Evolutionary conservation across 2,797 vertebrate species (phyloP).

Genomic region (Sebastes cheni): DNA sequence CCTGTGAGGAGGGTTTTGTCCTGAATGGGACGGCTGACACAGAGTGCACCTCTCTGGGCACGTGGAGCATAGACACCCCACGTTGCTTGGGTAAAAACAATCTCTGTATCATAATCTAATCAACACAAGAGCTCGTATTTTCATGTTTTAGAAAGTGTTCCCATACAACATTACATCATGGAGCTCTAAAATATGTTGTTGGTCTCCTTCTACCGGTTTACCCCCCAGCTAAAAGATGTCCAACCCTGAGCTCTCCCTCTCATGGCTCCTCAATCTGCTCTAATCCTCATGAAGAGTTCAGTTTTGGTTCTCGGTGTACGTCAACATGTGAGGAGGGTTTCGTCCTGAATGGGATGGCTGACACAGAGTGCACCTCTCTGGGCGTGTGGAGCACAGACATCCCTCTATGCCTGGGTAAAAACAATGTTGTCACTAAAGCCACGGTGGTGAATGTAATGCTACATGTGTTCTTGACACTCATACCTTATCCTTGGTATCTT

Average conservation of each 20-base stretch:
- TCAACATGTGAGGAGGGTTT: constrained; percentile 58
- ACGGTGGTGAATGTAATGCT: too few relatives aligned
- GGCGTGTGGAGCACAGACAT: constrained; percentile 30
- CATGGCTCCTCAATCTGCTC: constrained; percentile 45
- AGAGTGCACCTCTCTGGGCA: constrained; percentile 50
- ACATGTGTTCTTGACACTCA: too few relatives aligned
- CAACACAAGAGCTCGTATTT: too few relatives aligned
- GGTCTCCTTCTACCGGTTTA: too few relatives aligned
- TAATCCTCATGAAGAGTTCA: constrained; percentile 41
- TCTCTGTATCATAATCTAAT: too few relatives aligned
- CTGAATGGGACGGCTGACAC: constrained; percentile 44
- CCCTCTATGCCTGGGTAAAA: not conserved
- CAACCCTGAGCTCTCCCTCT: not conserved
- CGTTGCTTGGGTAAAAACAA: not conserved
- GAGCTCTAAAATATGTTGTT: not conserved
- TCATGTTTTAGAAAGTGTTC: too few relatives aligned
- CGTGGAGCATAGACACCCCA: constrained; percentile 3
- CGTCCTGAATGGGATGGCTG: constrained; percentile 39
- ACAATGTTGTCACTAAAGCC: too few relatives aligned
- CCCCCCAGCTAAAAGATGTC: constrained; percentile 46
- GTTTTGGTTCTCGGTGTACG: constrained; percentile 62
- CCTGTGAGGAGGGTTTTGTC: constrained; percentile 53
- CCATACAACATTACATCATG: too few relatives aligned
- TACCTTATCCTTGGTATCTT: too few relatives aligned
- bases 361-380: constrained; percentile 42